Evolutionary conservation across 2,113 vertebrate genomes (phyloP).

Genomic region (Edolisoma coerulescens): DNA sequence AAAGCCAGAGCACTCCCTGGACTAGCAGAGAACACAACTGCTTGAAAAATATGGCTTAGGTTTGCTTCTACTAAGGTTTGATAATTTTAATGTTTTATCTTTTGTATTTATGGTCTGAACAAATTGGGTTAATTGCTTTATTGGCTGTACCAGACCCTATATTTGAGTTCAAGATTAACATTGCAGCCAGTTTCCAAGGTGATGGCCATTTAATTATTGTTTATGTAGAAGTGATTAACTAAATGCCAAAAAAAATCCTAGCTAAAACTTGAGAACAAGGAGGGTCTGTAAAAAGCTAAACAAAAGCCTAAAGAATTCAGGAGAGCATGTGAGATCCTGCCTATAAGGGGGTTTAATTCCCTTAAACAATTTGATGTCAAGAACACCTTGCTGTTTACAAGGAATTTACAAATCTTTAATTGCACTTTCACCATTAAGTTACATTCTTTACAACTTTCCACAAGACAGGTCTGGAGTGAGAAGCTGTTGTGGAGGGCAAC

Average conservation of each 20-base stretch:
- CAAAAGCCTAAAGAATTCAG: background rate
- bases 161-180: slow-evolving; percentile 33
- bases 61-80: background rate
- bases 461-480: background rate
- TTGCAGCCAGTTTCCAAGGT: slow-evolving; percentile 37
- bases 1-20: background rate
- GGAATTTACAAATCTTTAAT: background rate
- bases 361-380: background rate
- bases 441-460: background rate
- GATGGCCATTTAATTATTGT: slow-evolving; percentile 46
- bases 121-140: slow-evolving; percentile 8
- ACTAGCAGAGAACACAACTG: background rate
- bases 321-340: background rate
- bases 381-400: background rate
- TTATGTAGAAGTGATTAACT: slow-evolving; percentile 33
- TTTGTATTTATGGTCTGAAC: background rate
- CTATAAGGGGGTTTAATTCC: background rate
- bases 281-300: background rate
- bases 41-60: background rate
- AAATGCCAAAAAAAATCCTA: slow-evolving; percentile 1
- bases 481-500: background rate
- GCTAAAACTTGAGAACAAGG: slow-evolving; percentile 14
- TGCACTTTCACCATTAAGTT: background rate
- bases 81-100: background rate
- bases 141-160: background rate